Base-by-base conservation (phyloP, 2,797 vertebrate genomes). In the Sebastes flavidus region DNA sequence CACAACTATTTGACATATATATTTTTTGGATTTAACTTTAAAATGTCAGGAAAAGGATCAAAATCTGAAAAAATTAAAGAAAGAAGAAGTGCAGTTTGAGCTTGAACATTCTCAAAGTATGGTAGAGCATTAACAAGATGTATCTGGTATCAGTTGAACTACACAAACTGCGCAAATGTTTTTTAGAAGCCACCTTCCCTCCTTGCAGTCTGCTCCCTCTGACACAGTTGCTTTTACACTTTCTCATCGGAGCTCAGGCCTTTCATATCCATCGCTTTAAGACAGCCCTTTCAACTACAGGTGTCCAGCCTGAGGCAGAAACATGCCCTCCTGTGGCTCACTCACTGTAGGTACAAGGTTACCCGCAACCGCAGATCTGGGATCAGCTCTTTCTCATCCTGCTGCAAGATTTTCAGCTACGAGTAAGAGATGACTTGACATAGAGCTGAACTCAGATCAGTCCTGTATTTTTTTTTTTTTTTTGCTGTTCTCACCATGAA, bases 251-350 rank as follows among this genome's bases (percentile, higher is more conserved):
- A 66, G 80, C 80, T 55, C 49, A 24, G 42, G 59, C 9, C 80
- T 90, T 89, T 84, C 78, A 85, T 65, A 85, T 88, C 63, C 52
- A 38, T 89, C 2, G 58, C 92, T 81, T 77, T 76, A 83, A 92
- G 89, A 90, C 86, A 78, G 65, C 58, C 69, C 58, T 88, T 88
- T 88, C 62, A 89, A 86, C 83, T 80, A 65, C 77, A 87, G 80
- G 81, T 79, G 85, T 87, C 88, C 83, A 86, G 83, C 90, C 91
- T 38, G 71, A 88, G 92, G 92, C 90, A 68, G 81, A 86, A 88
- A 89, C 87, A 88, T 80, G 79, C 24, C 89, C 88, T 83, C 89
- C 79, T 79, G 85, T 81, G 79, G 83, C 49, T 88, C 65, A 22
- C 62, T 85, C 65, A 25, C 78, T 85, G 81, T 79, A 78, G 84